Conservation (phyloP, 2,797 vertebrate genomes). For the Rachycentron canadum region DNA sequence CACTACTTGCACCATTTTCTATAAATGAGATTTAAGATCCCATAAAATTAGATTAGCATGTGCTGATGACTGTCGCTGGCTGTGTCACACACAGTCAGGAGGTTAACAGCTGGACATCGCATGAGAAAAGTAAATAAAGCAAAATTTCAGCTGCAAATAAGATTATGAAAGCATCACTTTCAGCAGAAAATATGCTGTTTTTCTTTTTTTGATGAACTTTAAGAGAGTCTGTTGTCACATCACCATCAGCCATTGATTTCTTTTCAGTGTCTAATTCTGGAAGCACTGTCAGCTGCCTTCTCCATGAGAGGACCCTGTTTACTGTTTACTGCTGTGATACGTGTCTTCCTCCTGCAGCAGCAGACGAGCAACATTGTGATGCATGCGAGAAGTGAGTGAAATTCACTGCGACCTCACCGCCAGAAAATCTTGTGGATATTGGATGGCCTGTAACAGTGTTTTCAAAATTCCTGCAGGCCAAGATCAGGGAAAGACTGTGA, state of each 20-base stretch:
- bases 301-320: background rate
- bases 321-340: background rate
- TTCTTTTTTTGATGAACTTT: conserved; percentile 2
- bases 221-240: background rate
- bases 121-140: conserved; percentile 45
- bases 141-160: conserved; percentile 19
- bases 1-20: conserved; percentile 24
- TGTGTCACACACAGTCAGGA: conserved; percentile 7
- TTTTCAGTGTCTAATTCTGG: background rate
- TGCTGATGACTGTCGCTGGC: conserved; percentile 13
- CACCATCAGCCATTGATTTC: background rate
- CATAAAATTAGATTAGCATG: conserved; percentile 49
- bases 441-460: background rate
- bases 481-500: background rate
- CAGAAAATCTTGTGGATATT: background rate
- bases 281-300: background rate
- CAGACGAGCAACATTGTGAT: background rate
- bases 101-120: conserved; percentile 30
- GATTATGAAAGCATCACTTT: conserved; percentile 24
- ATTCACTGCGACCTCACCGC: background rate
- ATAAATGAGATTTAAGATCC: conserved; percentile 58
- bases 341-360: background rate
- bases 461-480: background rate
- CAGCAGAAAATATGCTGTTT: background rate
- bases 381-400: background rate